Percentiles rank a stretch among this genome's conserved stretches.
These are phyloP conservation scores for Thryonomys swinderianus DNA, from an alignment of 2,113 vertebrate genomes.

Conservation along the genomic window DNA sequence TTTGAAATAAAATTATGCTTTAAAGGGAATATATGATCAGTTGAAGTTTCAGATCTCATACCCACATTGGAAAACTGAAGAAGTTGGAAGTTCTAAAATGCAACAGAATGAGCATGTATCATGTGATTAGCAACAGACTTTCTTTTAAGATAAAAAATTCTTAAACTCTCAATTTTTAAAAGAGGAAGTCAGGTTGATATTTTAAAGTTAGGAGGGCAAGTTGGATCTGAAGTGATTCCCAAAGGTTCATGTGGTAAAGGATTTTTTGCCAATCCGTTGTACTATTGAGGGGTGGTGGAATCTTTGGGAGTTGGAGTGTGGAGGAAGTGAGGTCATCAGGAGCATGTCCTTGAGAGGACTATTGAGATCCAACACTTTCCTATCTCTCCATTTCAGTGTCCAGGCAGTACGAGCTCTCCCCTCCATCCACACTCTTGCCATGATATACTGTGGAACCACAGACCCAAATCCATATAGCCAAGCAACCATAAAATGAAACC, in stretches of 20 bases:
- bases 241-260: neutral
- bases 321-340: too few relatives aligned
- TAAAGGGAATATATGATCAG: conserved; percentile 66
- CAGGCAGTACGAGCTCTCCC: neutral
- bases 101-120: neutral
- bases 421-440: neutral
- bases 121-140: neutral
- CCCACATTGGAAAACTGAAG: conserved; percentile 63
- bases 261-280: rapidly evolving
- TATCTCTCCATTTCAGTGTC: neutral
- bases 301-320: neutral
- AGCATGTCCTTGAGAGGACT: neutral
- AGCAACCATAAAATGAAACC: neutral
- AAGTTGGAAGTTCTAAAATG: conserved; percentile 60
- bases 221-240: neutral
- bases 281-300: too few relatives aligned
- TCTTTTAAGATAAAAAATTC: conserved; percentile 41
- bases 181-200: neutral
- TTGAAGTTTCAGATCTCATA: conserved; percentile 11
- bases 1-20: conserved; percentile 72
- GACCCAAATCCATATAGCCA: neutral
- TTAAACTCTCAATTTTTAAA: conserved; percentile 11
- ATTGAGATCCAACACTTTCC: neutral
- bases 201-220: neutral
- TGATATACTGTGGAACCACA: neutral